Conservation (phyloP, 1,140 invertebrate genomes). For the Chlorops oryzae region DNA sequence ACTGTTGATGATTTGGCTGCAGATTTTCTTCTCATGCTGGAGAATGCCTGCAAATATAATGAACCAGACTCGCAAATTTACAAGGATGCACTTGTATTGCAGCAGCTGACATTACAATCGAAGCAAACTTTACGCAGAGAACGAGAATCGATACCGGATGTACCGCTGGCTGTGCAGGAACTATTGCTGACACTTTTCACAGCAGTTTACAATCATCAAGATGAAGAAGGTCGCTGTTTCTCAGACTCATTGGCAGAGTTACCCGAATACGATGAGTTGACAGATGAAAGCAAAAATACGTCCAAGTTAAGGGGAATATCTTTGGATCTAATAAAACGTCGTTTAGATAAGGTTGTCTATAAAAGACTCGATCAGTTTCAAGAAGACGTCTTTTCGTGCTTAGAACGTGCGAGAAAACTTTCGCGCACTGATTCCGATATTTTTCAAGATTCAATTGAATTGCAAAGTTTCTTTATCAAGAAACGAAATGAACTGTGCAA, state of each 20-base stretch:
- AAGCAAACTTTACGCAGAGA: slow-evolving; percentile 77
- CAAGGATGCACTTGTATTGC: slow-evolving; percentile 92
- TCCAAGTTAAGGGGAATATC: slow-evolving; percentile 69
- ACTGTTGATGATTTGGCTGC: slow-evolving; percentile 83
- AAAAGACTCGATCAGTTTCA: slow-evolving; percentile 91
- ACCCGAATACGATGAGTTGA: slow-evolving; percentile 77
- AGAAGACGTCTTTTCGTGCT: slow-evolving; percentile 91
- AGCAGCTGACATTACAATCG: slow-evolving; percentile 85
- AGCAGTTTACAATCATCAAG: slow-evolving; percentile 90
- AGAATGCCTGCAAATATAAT: slow-evolving; percentile 99
- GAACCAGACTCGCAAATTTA: slow-evolving; percentile 99
- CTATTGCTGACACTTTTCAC: slow-evolving; percentile 88
- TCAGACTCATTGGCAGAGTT: slow-evolving; percentile 93
- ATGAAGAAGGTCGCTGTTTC: slow-evolving; percentile 92
- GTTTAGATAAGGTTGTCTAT: slow-evolving; percentile 82
- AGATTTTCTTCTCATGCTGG: slow-evolving; percentile 96
- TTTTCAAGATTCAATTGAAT: slow-evolving; percentile 90
- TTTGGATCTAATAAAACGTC: slow-evolving; percentile 76
- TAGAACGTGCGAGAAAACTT: slow-evolving; percentile 80
- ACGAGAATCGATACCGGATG: slow-evolving; percentile 82
- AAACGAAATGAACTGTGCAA: slow-evolving; percentile 69
- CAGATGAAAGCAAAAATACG: slow-evolving; percentile 57
- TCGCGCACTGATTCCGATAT: slow-evolving; percentile 88
- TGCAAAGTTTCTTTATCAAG: slow-evolving; percentile 87
- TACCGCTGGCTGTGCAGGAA: slow-evolving; percentile 81